phyloP scores from a whole-genome alignment of 1,140 invertebrate species.

The Formica exsecta region DNA sequence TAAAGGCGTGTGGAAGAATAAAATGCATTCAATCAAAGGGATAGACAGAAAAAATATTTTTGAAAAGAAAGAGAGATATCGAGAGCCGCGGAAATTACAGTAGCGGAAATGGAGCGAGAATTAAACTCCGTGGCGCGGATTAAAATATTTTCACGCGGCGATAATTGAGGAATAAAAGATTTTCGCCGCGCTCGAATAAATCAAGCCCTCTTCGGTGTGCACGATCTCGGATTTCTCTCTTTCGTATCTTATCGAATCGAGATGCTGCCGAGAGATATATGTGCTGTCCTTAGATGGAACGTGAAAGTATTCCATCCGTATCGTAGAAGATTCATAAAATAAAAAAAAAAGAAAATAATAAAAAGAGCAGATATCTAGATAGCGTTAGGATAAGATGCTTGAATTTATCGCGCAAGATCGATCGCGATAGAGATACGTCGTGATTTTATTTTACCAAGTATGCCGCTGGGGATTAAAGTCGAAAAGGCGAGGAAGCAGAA shows the following conservation, averaged over 20 bases:
- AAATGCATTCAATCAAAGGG: conserved; percentile 43
- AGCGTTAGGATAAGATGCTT: not conserved
- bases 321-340: conserved; percentile 53
- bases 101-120: conserved; percentile 60
- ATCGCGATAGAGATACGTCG: conserved; percentile 49
- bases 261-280: conserved; percentile 45
- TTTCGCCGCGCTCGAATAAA: conserved; percentile 56
- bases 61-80: conserved; percentile 11
- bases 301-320: conserved; percentile 29
- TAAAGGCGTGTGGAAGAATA: conserved; percentile 51
- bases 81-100: conserved; percentile 45
- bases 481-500: not conserved
- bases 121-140: conserved; percentile 54
- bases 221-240: conserved; percentile 29
- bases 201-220: conserved; percentile 33
- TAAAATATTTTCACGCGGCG: conserved; percentile 63
- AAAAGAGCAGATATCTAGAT: conserved; percentile 32
- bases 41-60: conserved; percentile 59
- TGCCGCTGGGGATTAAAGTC: conserved; percentile 3
- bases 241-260: conserved; percentile 55
- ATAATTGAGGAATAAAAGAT: conserved; percentile 65
- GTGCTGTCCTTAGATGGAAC: conserved; percentile 51
- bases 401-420: conserved; percentile 36
- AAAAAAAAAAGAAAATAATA: conserved; percentile 29
- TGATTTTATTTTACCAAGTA: conserved; percentile 17